phyloP scores from a whole-genome alignment of 2,113 vertebrate species.

The Lethenteron reissneri region DNA sequence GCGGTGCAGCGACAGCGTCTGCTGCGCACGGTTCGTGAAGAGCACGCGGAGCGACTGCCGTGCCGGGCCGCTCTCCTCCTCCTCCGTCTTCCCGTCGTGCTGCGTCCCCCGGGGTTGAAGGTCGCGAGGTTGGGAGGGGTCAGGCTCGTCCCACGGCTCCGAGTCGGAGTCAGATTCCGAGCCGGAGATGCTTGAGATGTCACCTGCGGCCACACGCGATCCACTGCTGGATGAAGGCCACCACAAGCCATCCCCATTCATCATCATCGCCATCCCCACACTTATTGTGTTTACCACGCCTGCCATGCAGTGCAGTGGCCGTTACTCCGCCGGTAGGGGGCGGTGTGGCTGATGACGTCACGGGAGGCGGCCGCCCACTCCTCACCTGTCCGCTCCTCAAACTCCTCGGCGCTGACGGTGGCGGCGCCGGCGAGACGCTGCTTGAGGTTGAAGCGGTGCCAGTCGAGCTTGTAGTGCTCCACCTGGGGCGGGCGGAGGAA shows the following conservation, averaged over 20 bases:
- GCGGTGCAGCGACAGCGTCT: conserved; percentile 40
- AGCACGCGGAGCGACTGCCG: conserved; percentile 29
- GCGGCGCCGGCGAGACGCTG: conserved; percentile 32
- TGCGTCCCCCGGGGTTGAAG: conserved; percentile 1
- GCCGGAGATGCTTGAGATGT: conserved; percentile 80
- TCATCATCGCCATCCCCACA: too few species aligned
- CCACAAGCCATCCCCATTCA: too few species aligned
- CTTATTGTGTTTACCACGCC: too few species aligned
- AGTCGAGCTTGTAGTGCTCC: conserved; percentile 81
- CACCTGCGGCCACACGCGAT: conserved; percentile 25
- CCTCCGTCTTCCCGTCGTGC: conserved; percentile 4
- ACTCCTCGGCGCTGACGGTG: conserved; percentile 33
- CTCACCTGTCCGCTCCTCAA: conserved; percentile 46
- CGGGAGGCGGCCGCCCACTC: conserved; percentile 14
- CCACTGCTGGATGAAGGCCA: too few species aligned
- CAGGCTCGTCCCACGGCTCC: background rate
- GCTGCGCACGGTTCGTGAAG: conserved; percentile 39
- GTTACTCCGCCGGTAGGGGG: too few species aligned
- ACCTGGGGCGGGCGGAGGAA: conserved; percentile 21
- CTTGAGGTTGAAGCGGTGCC: conserved; percentile 86
- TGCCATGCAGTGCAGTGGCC: too few species aligned
- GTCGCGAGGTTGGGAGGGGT: background rate
- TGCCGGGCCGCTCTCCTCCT: conserved; percentile 8
- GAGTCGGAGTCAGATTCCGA: conserved; percentile 37
- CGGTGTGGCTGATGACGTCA: too few species aligned